Conservation (phyloP, 2,797 vertebrate species). For the Gymnocypris eckloni region DNA sequence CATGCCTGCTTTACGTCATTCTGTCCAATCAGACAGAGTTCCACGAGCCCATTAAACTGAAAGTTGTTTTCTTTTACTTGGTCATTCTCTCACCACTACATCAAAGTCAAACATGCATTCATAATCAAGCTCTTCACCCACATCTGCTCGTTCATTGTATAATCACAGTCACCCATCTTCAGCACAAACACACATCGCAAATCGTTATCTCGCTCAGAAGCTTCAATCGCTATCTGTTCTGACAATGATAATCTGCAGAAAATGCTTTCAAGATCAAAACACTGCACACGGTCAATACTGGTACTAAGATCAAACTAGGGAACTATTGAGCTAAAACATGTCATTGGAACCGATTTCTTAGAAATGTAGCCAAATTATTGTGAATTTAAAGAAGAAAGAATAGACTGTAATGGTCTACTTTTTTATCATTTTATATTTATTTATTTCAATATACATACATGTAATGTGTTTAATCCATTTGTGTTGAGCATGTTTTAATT, state of each 20-base stretch:
- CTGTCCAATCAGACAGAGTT: conserved; percentile 56
- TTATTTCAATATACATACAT: background rate
- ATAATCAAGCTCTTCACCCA: conserved; percentile 48
- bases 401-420: background rate
- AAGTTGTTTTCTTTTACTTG: conserved; percentile 55
- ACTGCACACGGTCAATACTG: background rate
- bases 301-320: conserved; percentile 21
- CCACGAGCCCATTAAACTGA: conserved; percentile 49
- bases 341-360: conserved; percentile 10
- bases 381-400: background rate
- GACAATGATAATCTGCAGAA: conserved; percentile 3
- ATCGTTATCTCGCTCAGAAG: conserved; percentile 41
- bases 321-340: conserved; percentile 1
- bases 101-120: conserved; percentile 36
- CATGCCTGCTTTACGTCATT: conserved; percentile 58
- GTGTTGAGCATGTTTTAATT: background rate
- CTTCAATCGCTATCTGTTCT: conserved; percentile 27
- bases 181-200: conserved; percentile 10
- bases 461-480: background rate
- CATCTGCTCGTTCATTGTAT: conserved; percentile 43
- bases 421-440: background rate
- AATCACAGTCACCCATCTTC: conserved; percentile 23
- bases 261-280: conserved; percentile 28
- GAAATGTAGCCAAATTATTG: background rate
- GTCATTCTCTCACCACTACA: conserved; percentile 42